Evolutionary conservation across 2,797 vertebrate genomes (phyloP).

Genomic region (Protosalanx chinensis): DNA sequence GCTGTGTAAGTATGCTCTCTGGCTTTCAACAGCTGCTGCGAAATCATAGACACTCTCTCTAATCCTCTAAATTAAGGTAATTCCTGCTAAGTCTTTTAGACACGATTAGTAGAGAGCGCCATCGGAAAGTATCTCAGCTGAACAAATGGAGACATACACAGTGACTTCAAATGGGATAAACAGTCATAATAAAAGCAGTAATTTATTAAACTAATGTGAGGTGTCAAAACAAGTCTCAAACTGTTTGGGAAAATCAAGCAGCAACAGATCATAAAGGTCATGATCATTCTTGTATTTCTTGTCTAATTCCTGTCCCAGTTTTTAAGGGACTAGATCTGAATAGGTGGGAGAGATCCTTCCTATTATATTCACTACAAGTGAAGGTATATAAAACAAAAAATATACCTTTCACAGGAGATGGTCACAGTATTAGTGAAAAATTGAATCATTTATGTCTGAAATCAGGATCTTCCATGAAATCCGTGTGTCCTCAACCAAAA

Average conservation of each 20-base stretch:
- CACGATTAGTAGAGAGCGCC: constrained; percentile 7
- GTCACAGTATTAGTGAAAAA: too few relatives aligned
- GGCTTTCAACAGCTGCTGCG: constrained; percentile 1
- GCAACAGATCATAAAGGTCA: not conserved
- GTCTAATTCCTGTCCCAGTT: not conserved
- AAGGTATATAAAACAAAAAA: too few relatives aligned
- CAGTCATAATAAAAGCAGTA: not conserved
- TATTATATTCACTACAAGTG: too few relatives aligned
- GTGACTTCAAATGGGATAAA: constrained; percentile 3
- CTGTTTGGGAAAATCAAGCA: not conserved
- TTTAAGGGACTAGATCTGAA: not conserved
- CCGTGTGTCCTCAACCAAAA: constrained; percentile 32
- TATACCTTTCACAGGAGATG: too few relatives aligned
- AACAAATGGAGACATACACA: too few relatives aligned
- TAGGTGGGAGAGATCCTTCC: not conserved
- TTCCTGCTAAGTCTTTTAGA: constrained; percentile 13
- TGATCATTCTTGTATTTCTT: not conserved
- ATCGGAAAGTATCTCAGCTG: not conserved
- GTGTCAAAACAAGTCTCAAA: not conserved
- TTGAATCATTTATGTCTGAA: not conserved
- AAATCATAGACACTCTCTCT: constrained; percentile 3
- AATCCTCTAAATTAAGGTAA: constrained; percentile 23
- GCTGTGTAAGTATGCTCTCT: not conserved
- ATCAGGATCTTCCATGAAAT: constrained; percentile 24
- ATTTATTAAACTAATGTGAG: not conserved